These are phyloP conservation scores for Iselma pallidipennis DNA, from an alignment of 2,888 invertebrate species.

Conservation along the genomic window DNA sequence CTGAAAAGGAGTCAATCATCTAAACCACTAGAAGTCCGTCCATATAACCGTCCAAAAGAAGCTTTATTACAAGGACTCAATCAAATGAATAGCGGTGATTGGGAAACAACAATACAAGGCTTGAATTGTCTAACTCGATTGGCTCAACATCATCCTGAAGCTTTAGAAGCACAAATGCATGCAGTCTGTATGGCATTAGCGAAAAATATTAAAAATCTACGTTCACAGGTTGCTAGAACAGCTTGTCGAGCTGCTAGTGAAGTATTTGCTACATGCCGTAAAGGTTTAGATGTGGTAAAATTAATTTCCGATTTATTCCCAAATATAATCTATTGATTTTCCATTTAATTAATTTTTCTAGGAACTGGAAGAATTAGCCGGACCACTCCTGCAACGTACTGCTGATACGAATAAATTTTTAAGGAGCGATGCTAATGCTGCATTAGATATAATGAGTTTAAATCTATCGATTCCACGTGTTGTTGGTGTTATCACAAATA, in stretches of 20 bases:
- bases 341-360: conserved; percentile 49
- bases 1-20: conserved; percentile 24
- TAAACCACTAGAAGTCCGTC: conserved; percentile 37
- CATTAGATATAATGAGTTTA: conserved; percentile 81
- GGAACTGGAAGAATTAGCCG: conserved; percentile 86
- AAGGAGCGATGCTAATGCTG: conserved; percentile 82
- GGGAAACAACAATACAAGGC: conserved; percentile 77
- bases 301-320: neutral
- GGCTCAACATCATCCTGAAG: conserved; percentile 58
- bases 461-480: conserved; percentile 71
- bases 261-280: conserved; percentile 66
- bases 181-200: conserved; percentile 72
- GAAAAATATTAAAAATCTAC: conserved; percentile 81
- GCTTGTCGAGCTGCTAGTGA: conserved; percentile 84
- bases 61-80: conserved; percentile 65
- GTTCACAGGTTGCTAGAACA: conserved; percentile 89
- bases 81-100: conserved; percentile 74
- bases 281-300: conserved; percentile 63
- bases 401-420: conserved; percentile 95
- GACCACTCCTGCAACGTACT: conserved; percentile 80
- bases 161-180: conserved; percentile 68
- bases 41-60: conserved; percentile 68
- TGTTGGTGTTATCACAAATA: conserved; percentile 66
- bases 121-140: conserved; percentile 71
- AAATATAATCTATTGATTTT: neutral